phyloP scores from a whole-genome alignment of 1,140 invertebrate species.

The Drosophila dunni region DNA sequence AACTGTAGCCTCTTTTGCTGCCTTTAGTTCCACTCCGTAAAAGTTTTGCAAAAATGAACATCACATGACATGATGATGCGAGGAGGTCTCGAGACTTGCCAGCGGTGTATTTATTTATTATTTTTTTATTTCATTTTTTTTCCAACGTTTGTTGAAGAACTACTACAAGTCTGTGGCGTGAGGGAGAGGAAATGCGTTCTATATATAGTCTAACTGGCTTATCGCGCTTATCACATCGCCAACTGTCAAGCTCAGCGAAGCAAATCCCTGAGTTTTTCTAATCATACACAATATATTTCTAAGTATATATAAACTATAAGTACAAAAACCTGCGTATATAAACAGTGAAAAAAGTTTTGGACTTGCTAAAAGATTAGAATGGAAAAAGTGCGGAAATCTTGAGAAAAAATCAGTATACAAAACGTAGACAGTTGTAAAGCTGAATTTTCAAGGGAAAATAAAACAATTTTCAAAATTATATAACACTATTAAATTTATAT shows the following conservation, averaged over 20 bases:
- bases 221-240: conserved; percentile 78
- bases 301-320: conserved; percentile 10
- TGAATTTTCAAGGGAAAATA: no score
- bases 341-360: no score
- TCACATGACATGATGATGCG: conserved; percentile 72
- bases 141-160: background rate
- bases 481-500: no score
- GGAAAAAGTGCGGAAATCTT: background rate
- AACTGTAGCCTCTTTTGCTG: conserved; percentile 1
- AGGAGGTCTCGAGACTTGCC: conserved; percentile 64
- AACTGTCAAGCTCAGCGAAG: conserved; percentile 59
- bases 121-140: no score
- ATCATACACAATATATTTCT: conserved; percentile 25
- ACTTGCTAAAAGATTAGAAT: no score
- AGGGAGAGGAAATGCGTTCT: background rate
- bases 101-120: conserved; percentile 37
- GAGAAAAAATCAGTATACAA: background rate
- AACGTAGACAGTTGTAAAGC: background rate
- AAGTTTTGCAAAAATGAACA: conserved; percentile 52
- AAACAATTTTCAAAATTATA: no score
- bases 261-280: conserved; percentile 43
- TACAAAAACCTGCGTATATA: no score
- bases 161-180: background rate
- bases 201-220: conserved; percentile 44
- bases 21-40: conserved; percentile 7